These are phyloP conservation scores for Masnerella sp. DNA, from an alignment of 2,888 invertebrate species.

Conservation along the genomic window DNA sequence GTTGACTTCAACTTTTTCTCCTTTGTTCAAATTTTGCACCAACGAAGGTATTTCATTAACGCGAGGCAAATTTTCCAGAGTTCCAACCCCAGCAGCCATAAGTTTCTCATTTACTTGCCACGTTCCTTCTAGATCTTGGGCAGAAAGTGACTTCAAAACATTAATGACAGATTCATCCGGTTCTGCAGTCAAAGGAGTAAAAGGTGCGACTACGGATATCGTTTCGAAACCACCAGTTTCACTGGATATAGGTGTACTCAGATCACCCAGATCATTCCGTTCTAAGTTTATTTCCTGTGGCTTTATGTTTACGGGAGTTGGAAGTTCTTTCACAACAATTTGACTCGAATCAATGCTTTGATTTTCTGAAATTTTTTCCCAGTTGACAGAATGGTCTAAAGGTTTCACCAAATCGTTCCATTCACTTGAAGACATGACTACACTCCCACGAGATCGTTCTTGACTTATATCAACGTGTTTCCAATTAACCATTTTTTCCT, in stretches of 20 bases:
- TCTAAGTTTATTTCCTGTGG: constrained; percentile 80
- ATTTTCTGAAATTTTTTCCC: constrained; percentile 60
- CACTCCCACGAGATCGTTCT: constrained; percentile 78
- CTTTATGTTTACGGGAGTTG: constrained; percentile 79
- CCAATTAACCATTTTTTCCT: constrained; percentile 77
- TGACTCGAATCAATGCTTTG: constrained; percentile 70
- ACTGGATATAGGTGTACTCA: constrained; percentile 78
- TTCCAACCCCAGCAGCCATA: constrained; percentile 77
- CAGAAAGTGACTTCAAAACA: constrained; percentile 80
- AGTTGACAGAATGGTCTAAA: constrained; percentile 82
- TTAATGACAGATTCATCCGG: constrained; percentile 78
- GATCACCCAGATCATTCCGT: constrained; percentile 68
- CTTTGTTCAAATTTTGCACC: constrained; percentile 79
- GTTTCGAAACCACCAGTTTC: constrained; percentile 81
- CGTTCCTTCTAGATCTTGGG: constrained; percentile 81
- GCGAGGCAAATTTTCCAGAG: constrained; percentile 81
- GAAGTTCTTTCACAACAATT: constrained; percentile 71
- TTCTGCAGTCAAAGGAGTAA: constrained; percentile 80
- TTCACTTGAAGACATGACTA: constrained; percentile 79
- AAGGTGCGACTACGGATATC: constrained; percentile 82
- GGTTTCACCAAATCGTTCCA: constrained; percentile 83
- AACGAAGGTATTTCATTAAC: constrained; percentile 83
- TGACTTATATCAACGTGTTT: constrained; percentile 79
- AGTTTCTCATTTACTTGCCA: constrained; percentile 82
- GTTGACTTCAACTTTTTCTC: constrained; percentile 81